Evolutionary conservation across 2,797 vertebrate species (phyloP), one percentile per base, ranked within the genome.

Genomic region (Danio tinwini): DNA sequence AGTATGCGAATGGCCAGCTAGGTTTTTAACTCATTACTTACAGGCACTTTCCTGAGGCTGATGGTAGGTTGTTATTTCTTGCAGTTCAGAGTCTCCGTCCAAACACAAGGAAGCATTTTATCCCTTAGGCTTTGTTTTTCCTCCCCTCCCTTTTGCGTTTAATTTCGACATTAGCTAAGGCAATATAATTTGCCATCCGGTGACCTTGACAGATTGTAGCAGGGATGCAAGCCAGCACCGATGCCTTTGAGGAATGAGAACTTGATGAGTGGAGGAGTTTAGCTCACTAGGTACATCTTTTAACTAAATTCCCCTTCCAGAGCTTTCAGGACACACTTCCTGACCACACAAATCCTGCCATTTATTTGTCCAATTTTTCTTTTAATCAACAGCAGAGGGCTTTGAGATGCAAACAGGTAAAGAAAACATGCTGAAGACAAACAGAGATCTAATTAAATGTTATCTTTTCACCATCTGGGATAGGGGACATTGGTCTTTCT

Each of bases 71-170:
- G 83, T 69, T 88, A 84, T 84, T 81, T 49, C 12, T 19, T 78
- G 79, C 83, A 44, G 65, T 17, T 59, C 53, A 75, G 73, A 74
- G 77, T 68, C 68, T 70, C 81, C 88, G 77, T 88, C 85, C 84
- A 83, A 82, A 88, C 87, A 88, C 64, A 49, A 88, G 85, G 86
- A 92, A 88, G 67, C 71, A 42, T 88, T 92, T 90, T 85, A 90
- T 90, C 87, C 70, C 83, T 81, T 80, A 76, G 84, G 50, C 62
- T 65, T 56, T 72, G 80, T 81, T 83, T 68, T 70, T 67, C 65
- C 68, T 74, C 76, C 71, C 37, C 42, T 29, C 84, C 76, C 62
- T 72, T 87, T 76, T 76, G 55, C 53, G 47, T 79, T 85, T 80
- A 76, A 83, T 87, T 86, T 82, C 68, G 39, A 74, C n/a, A 79